Evolutionary conservation across 2,888 invertebrate species (phyloP).

Genomic region (Cheilosia grossa): DNA sequence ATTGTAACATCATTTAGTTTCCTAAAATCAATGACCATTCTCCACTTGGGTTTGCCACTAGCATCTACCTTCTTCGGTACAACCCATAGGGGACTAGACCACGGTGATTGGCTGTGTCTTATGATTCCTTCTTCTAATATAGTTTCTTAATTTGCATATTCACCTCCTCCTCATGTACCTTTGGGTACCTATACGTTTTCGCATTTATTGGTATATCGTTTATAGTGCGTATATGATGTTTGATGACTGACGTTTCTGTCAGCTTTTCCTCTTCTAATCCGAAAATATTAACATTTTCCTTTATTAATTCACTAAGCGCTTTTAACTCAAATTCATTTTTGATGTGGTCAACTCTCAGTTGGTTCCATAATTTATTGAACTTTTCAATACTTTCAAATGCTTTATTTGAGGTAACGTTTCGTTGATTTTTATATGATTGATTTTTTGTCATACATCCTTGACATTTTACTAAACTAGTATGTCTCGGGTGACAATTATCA

Average conservation of each 20-base stretch:
- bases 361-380: conserved; percentile 11
- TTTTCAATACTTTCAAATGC: conserved; percentile 10
- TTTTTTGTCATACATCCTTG: conserved; percentile 17
- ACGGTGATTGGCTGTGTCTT: conserved; percentile 1
- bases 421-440: neutral
- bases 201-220: conserved; percentile 13
- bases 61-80: neutral
- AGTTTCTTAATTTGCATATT: neutral
- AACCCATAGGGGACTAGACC: neutral
- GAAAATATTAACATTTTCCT: conserved; percentile 7
- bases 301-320: conserved; percentile 5
- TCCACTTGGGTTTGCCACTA: conserved; percentile 1
- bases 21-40: conserved; percentile 14
- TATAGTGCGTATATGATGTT: neutral
- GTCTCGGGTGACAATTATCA: conserved; percentile 1
- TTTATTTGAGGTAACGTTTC: neutral
- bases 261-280: conserved; percentile 1
- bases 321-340: neutral
- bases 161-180: conserved; percentile 9
- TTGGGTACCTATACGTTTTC: conserved; percentile 14
- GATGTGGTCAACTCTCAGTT: conserved; percentile 7
- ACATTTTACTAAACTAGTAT: conserved; percentile 8
- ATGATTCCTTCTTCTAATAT: conserved; percentile 1
- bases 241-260: neutral
- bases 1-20: conserved; percentile 9